These are phyloP conservation scores for Macrophya annulata DNA, from an alignment of 2,888 invertebrate species.

Conservation along the genomic window DNA sequence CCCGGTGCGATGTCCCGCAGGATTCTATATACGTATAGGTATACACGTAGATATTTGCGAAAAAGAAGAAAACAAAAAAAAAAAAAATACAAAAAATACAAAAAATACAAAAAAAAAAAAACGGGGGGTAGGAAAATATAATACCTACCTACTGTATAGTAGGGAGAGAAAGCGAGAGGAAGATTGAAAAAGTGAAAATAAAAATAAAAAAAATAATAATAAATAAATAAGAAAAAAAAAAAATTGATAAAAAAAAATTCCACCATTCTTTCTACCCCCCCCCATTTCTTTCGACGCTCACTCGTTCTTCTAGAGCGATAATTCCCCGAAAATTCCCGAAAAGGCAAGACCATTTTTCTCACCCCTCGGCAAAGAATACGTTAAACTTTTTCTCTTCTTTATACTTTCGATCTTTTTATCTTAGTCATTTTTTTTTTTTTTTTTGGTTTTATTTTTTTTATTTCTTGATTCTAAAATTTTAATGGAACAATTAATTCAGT, in stretches of 20 bases:
- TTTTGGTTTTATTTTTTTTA: not conserved
- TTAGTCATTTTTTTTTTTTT: not conserved
- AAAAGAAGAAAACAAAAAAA: not conserved
- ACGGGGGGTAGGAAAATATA: not conserved
- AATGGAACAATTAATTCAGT: not conserved
- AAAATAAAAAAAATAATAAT: not conserved
- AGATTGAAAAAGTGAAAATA: not conserved
- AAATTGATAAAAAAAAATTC: no score
- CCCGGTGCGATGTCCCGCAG: slow-evolving; percentile 44
- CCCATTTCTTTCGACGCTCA: slow-evolving; percentile 24
- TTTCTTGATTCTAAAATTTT: not conserved
- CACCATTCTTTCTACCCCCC: slow-evolving; percentile 18
- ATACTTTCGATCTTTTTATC: slow-evolving; percentile 15
- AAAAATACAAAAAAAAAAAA: not conserved
- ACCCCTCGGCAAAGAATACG: not conserved
- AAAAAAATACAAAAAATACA: not conserved
- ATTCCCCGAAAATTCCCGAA: slow-evolving; percentile 42
- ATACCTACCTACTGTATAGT: not conserved
- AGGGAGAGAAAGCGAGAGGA: not conserved
- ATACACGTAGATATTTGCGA: not conserved
- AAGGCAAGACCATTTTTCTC: slow-evolving; percentile 44
- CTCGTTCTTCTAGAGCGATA: slow-evolving; percentile 24
- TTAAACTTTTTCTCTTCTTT: not conserved
- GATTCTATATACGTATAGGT: not conserved
- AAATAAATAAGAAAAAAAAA: not conserved